These are phyloP conservation scores for Drosophila pruinosa DNA, from an alignment of 1,140 invertebrate species.

Conservation along the genomic window DNA sequence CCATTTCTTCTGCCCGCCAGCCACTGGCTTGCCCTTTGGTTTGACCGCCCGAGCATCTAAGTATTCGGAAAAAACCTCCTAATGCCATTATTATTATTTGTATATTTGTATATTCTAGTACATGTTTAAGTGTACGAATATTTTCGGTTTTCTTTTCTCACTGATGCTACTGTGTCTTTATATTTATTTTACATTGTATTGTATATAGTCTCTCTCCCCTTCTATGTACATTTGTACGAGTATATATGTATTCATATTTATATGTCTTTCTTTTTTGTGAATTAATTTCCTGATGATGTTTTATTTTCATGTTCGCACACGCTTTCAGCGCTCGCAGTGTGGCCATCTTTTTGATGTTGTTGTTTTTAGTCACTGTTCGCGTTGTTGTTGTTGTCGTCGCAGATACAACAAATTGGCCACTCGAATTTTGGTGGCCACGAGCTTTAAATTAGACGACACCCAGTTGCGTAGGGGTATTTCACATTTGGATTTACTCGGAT, in stretches of 20 bases:
- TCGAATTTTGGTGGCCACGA: conserved; percentile 67
- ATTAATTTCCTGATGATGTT: conserved; percentile 79
- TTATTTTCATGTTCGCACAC: conserved; percentile 78
- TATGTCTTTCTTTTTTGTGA: conserved; percentile 45
- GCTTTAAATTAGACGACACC: conserved; percentile 62
- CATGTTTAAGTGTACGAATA: too few relatives aligned
- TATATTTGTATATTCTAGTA: too few relatives aligned
- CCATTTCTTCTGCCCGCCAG: neutral
- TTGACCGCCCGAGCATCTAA: conserved; percentile 4
- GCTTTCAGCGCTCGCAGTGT: conserved; percentile 62
- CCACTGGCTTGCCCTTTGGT: neutral
- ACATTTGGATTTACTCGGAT: conserved; percentile 39
- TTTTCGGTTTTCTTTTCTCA: conserved; percentile 38
- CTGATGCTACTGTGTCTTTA: conserved; percentile 14
- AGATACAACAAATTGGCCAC: conserved; percentile 63
- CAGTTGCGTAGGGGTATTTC: conserved; percentile 53
- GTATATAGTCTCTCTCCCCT: conserved; percentile 8
- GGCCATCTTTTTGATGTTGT: conserved; percentile 59
- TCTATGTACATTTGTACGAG: conserved; percentile 49
- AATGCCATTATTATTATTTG: conserved; percentile 44
- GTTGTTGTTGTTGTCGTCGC: conserved; percentile 18
- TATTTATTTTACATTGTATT: conserved; percentile 24
- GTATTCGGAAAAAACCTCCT: conserved; percentile 30
- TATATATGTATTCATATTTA: conserved; percentile 54
- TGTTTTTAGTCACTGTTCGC: conserved; percentile 4